Percentiles rank a stretch among this genome's conserved stretches.
Evolutionary conservation across 1,140 invertebrate genomes (phyloP).

Genomic region (Zaprionus camerounensis): DNA sequence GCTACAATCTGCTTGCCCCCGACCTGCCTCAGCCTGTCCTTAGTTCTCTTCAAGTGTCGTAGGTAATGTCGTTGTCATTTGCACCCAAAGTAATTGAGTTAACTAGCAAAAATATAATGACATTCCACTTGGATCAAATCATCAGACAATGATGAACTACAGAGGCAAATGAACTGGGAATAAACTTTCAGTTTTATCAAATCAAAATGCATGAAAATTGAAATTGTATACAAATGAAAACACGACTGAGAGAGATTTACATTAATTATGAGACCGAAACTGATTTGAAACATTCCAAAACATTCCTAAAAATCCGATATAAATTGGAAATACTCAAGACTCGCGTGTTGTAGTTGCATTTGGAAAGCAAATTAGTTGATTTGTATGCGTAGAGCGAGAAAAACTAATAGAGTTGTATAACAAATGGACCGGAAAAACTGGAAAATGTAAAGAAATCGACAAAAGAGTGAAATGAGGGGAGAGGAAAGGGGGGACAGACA

Average conservation of each 20-base stretch:
- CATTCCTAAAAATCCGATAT: neutral
- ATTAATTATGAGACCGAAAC: constrained; percentile 68
- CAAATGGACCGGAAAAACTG: constrained; percentile 65
- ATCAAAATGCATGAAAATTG: constrained; percentile 70
- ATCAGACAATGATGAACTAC: constrained; percentile 29
- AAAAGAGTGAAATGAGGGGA: neutral
- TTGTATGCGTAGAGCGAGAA: constrained; percentile 65
- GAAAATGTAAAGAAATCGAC: constrained; percentile 39
- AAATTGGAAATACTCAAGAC: constrained; percentile 8
- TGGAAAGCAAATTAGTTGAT: constrained; percentile 71
- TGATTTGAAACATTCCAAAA: neutral
- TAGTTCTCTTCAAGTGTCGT: constrained; percentile 9
- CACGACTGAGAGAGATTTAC: constrained; percentile 52
- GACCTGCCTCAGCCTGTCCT: neutral
- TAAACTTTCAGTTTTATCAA: constrained; percentile 28
- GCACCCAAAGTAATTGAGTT: constrained; percentile 65
- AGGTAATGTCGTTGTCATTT: constrained; percentile 47
- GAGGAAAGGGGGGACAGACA: neutral
- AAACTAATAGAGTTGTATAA: constrained; percentile 81
- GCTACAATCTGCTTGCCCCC: neutral
- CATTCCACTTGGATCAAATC: constrained; percentile 14
- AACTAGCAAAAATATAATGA: constrained; percentile 54
- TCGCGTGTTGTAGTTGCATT: constrained; percentile 31
- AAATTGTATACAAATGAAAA: constrained; percentile 75
- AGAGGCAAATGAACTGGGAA: neutral